These are phyloP conservation scores for Percopsis omiscomaycus DNA, from an alignment of 2,797 vertebrate species.

Conservation along the genomic window DNA sequence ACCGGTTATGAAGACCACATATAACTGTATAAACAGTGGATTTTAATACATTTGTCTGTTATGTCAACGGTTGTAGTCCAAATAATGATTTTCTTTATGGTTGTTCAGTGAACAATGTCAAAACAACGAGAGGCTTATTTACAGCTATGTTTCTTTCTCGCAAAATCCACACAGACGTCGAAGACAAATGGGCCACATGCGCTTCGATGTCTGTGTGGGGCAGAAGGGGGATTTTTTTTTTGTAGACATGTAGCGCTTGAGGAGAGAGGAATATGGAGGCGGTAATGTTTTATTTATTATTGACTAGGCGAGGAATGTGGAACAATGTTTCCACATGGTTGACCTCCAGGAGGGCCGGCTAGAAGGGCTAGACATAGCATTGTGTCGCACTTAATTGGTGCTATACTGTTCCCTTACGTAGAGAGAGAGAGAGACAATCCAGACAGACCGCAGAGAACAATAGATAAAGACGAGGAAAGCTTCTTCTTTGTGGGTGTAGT, in stretches of 20 bases:
- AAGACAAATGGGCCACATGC: too few species aligned
- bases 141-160: too few species aligned
- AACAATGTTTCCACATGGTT: slow-evolving; percentile 81
- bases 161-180: too few species aligned
- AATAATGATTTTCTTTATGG: too few species aligned
- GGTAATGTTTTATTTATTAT: slow-evolving; percentile 80
- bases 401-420: slow-evolving; percentile 63
- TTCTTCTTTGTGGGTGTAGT: slow-evolving; percentile 33
- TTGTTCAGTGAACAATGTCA: too few species aligned
- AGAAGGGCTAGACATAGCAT: slow-evolving; percentile 42
- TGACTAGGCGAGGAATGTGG: slow-evolving; percentile 77
- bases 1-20: neutral
- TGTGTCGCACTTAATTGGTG: slow-evolving; percentile 74
- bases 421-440: slow-evolving; percentile 7
- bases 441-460: slow-evolving; percentile 28
- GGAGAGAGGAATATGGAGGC: slow-evolving; percentile 47
- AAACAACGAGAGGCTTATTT: too few species aligned
- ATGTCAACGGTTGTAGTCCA: too few species aligned
- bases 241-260: slow-evolving; percentile 5
- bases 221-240: slow-evolving; percentile 10
- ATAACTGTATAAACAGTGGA: neutral
- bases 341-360: slow-evolving; percentile 63
- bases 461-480: slow-evolving; percentile 16
- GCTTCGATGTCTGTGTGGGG: too few species aligned
- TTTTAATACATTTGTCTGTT: too few species aligned